Conservation (phyloP, 2,113 vertebrate species). For the Sporophila hypoxantha region DNA sequence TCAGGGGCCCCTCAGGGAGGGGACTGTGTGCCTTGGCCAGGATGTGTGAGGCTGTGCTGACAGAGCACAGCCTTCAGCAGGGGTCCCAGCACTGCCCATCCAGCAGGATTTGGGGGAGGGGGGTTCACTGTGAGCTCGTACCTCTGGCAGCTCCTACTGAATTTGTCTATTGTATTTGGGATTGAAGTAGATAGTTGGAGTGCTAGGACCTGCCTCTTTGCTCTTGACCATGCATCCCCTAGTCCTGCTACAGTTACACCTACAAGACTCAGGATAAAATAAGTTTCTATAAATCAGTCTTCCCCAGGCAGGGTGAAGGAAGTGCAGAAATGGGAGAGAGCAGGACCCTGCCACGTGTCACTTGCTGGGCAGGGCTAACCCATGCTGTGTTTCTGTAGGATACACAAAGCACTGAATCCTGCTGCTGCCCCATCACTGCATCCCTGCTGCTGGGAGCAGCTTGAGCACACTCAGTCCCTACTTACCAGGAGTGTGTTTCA, state of each 20-base stretch:
- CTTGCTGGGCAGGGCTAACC: not conserved
- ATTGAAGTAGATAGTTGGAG: not conserved
- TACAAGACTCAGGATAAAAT: not conserved
- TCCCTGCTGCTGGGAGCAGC: not conserved
- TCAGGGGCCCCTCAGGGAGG: not conserved
- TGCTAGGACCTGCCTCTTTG: not conserved
- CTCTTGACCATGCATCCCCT: not conserved
- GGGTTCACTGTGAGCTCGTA: not conserved
- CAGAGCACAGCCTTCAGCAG: not conserved
- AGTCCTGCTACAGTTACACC: not conserved
- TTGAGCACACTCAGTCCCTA: accelerated
- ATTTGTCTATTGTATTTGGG: not conserved
- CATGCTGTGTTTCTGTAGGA: not conserved
- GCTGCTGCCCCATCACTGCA: accelerated
- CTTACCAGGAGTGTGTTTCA: constrained; percentile 9
- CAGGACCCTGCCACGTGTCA: not conserved
- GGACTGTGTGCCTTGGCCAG: not conserved
- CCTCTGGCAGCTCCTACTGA: not conserved
- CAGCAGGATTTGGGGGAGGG: not conserved
- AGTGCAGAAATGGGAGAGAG: not conserved
- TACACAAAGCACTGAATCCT: not conserved
- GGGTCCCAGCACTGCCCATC: not conserved
- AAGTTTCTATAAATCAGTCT: not conserved
- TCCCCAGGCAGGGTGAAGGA: not conserved
- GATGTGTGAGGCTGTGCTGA: not conserved